Conservation (phyloP, 2,797 vertebrate genomes). For the Pseudopleuronectes americanus region DNA sequence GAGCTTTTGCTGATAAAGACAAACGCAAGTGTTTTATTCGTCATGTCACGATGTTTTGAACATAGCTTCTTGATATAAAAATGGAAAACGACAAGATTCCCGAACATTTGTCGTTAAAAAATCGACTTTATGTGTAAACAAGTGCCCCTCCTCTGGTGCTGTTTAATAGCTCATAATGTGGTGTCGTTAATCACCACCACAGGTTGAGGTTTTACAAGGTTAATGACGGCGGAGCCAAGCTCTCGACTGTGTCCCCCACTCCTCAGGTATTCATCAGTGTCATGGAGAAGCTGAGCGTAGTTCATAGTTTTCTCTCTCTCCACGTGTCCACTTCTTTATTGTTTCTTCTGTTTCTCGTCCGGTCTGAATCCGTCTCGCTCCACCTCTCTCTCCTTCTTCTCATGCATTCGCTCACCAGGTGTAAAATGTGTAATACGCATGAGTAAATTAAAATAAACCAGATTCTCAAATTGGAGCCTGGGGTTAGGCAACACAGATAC, state of each 20-base stretch:
- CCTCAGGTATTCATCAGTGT: conserved; percentile 77
- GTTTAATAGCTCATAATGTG: conserved; percentile 76
- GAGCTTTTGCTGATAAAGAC: too few species aligned
- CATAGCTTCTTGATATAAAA: too few species aligned
- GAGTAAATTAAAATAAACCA: conserved; percentile 7
- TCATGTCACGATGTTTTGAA: too few species aligned
- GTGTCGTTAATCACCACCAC: conserved; percentile 75
- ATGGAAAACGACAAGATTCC: too few species aligned
- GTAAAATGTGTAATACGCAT: neutral
- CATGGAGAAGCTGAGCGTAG: conserved; percentile 41
- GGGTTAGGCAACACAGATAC: neutral
- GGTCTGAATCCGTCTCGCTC: neutral
- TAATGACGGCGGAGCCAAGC: conserved; percentile 68
- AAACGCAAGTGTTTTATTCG: too few species aligned
- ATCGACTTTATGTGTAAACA: too few species aligned
- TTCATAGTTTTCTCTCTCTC: conserved; percentile 25
- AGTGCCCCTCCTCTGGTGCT: conserved; percentile 44
- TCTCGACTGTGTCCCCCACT: conserved; percentile 66
- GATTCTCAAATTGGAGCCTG: neutral
- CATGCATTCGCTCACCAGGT: neutral
- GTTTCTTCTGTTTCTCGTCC: neutral
- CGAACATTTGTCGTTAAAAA: too few species aligned
- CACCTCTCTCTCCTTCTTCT: neutral
- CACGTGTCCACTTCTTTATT: conserved; percentile 2
- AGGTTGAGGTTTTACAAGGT: conserved; percentile 77